Evolutionary conservation across 2,113 vertebrate genomes (phyloP), one percentile per base, ranked within the genome.

Genomic region (Ammodytes marinus): DNA sequence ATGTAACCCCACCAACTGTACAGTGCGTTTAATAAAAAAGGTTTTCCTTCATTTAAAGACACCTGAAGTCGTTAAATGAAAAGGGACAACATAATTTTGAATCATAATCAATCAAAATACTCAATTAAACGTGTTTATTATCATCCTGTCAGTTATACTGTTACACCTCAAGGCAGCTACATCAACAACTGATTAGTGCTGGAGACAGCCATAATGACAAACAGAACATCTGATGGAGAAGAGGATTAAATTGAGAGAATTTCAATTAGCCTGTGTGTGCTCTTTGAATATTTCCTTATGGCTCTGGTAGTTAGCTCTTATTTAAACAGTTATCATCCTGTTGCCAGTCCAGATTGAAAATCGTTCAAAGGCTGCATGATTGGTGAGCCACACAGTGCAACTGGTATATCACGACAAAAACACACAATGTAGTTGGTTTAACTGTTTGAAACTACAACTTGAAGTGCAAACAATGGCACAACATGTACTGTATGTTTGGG

Each of bases 21-120:
- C 49, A 70, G 49, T 61, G 47, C 1, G 19, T 80, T 39, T 58
- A 79, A 83, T 64, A 67, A 10, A 12, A 17, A 6, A 46, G 2
- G 65, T 13, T 49, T 77, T 61, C 35, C 54, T 87, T 60, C 39
- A 77, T 74, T 39, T 60, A 17, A 53, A 77, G 40, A 69, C 70
- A 87, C 13, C 71, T 74, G 8, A 71, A 83, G 40, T 84, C 7
- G 19, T 74, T 61, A 53, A 74, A 82, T 69, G 61, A 71, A 91
- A 91, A 90, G 83, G 65, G 84, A 87, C 27, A 68, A 83, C 82
- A 88, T 87, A 66, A 89, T 89, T 83, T 72, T 52, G 88, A 89
- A 84, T 78, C 67, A 79, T 50, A 71, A 67, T 81, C 74, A 80
- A 87, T 87, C 77, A 80, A 59, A 84, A 83, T 27, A 71, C 79